Base-by-base conservation (phyloP, 1,140 invertebrate genomes). In the Zaprionus tsacasi region DNA sequence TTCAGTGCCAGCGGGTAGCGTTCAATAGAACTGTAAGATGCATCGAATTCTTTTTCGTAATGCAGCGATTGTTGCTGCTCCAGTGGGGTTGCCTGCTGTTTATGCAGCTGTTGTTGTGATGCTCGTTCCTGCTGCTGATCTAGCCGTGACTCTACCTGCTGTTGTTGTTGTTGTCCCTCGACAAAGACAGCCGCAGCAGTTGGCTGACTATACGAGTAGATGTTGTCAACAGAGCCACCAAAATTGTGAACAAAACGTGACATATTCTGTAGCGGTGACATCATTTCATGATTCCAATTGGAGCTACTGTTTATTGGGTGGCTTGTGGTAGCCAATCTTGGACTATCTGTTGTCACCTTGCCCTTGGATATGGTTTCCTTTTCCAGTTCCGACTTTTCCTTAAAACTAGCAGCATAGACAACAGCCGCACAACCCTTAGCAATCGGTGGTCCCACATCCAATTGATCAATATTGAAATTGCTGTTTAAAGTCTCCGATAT, bases 361-460 rank as follows among this genome's bases (percentile, higher is more conserved):
- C n/a, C n/a, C n/a, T n/a, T 45, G 6, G 13, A 3, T 50, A 52
- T 0, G 27, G 6, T 7, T 15, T 45, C n/a, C 2, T 36, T 6
- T 40, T 35, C 30, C 38, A 5, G 15, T 7, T 45, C 52, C 7
- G 33, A 25, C 5, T 57, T 64, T 48, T 74, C 66, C n/a, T 89
- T 82, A 93, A 94, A 67, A 93, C 92, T 76, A 93, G 96, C 96
- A 27, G 95, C 94, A 91, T 97, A 97, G 6, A 98, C 96, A 38
- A 96, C 96, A 45, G 96, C 97, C 78, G 95, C 96, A 90, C 96
- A 96, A 27, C 97, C 97, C 93, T 98, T 97, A 8, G 95, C 96
- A 74, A 98, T 95, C 0, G 94, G 92, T 25, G 94, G 93, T 3
- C 96, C 96, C 68, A 97, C 93, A 60, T 95, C 93, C 67, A 97